Conservation (phyloP, 1,140 invertebrate species). For the Drosophila lacertosa region DNA sequence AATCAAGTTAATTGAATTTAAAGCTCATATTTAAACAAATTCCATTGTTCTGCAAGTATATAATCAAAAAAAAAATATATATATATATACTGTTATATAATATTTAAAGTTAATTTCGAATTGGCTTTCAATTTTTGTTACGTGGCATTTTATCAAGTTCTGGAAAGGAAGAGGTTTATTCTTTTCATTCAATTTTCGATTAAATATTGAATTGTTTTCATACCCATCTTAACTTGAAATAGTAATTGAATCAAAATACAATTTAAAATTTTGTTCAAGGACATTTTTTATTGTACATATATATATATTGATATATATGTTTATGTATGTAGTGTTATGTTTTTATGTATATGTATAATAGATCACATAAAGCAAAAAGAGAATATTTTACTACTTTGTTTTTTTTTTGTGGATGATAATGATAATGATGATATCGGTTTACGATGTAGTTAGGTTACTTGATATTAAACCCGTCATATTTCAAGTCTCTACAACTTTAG, state of each 20-base stretch:
- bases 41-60: not conserved
- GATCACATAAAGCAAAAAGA: slow-evolving; percentile 83
- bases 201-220: too few relatives aligned
- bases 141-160: too few relatives aligned
- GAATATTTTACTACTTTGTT: slow-evolving; percentile 81
- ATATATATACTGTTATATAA: too few relatives aligned
- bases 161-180: too few relatives aligned
- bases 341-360: slow-evolving; percentile 66
- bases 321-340: slow-evolving; percentile 38
- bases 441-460: slow-evolving; percentile 32
- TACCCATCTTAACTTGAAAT: too few relatives aligned
- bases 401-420: slow-evolving; percentile 46
- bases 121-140: too few relatives aligned
- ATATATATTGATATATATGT: slow-evolving; percentile 56
- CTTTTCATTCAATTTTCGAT: too few relatives aligned
- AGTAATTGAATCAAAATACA: not conserved
- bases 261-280: slow-evolving; percentile 57
- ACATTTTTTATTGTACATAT: slow-evolving; percentile 79
- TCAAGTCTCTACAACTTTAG: slow-evolving; percentile 49
- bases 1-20: not conserved
- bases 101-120: too few relatives aligned
- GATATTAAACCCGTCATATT: slow-evolving; percentile 43
- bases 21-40: not conserved
- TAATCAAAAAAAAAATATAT: slow-evolving; percentile 14
- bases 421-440: slow-evolving; percentile 46